These are phyloP conservation scores for Dorcus hopei DNA, from an alignment of 2,888 invertebrate genomes.

Conservation along the genomic window DNA sequence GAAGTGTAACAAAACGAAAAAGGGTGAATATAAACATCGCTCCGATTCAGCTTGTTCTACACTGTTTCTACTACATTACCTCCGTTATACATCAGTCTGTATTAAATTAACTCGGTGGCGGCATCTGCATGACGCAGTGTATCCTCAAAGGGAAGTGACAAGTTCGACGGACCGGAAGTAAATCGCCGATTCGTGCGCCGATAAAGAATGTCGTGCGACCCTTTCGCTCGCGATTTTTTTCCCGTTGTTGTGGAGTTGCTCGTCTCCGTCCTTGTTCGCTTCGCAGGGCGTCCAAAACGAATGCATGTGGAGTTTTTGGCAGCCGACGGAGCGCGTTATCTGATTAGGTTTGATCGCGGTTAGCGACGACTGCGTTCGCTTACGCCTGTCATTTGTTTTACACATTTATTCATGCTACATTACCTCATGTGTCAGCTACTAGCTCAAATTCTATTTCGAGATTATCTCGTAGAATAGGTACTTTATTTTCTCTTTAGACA, in stretches of 20 bases:
- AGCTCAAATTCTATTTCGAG: slow-evolving; percentile 33
- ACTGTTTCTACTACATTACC: slow-evolving; percentile 40
- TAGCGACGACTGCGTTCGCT: slow-evolving; percentile 35
- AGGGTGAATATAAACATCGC: slow-evolving; percentile 2
- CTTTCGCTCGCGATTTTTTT: slow-evolving; percentile 17
- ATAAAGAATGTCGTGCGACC: slow-evolving; percentile 30
- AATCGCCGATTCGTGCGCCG: slow-evolving; percentile 33
- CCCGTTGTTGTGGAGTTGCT: neutral
- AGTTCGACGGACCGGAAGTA: slow-evolving; percentile 33
- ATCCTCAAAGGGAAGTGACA: slow-evolving; percentile 37
- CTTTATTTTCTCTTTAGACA: slow-evolving; percentile 1
- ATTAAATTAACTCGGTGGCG: slow-evolving; percentile 36
- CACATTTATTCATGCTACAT: slow-evolving; percentile 40
- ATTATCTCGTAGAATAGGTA: slow-evolving; percentile 13
- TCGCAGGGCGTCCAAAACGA: neutral
- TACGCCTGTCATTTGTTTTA: slow-evolving; percentile 39
- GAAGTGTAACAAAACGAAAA: neutral
- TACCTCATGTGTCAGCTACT: slow-evolving; percentile 35
- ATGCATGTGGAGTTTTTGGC: slow-evolving; percentile 19
- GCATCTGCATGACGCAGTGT: slow-evolving; percentile 36
- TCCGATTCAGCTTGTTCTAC: slow-evolving; percentile 18
- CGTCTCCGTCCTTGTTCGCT: slow-evolving; percentile 6
- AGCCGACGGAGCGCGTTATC: slow-evolving; percentile 34
- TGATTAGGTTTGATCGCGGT: slow-evolving; percentile 38
- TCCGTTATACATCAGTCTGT: slow-evolving; percentile 34